Evolutionary conservation across 2,113 vertebrate species (phyloP), one percentile per base, ranked within the genome.

Genomic region (Hippocampus comes): DNA sequence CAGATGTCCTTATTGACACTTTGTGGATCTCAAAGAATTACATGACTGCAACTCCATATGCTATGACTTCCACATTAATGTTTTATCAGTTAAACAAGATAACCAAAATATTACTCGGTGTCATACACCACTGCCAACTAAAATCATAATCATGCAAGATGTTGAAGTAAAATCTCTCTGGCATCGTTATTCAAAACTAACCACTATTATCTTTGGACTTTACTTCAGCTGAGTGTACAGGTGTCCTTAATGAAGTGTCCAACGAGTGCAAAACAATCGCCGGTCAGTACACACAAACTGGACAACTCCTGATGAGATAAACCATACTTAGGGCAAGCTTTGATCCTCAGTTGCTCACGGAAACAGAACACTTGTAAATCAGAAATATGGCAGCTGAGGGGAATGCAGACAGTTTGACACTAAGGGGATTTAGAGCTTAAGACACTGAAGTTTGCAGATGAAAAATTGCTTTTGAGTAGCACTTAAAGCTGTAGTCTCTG

Each of bases 401-500:
- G 48, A 53, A 15, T 60, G 38, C 61, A 61, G 15, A 55, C 63
- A 63, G 27, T 17, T n/a, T 46, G 61, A 41, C 64, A 68, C 65
- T 5, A 0, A 15, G 42, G 70, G 61, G 42, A 66, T 70, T 74
- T 66, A 61, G 20, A 43, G 81, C 53, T 79, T 67, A 65, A 63
- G 64, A 69, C 65, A 67, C 21, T 57, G n/a, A 57, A 67, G 51
- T 74, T 71, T 21, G 42, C 48, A 46, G 68, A 72, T 70, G 67
- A 67, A 75, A 78, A 82, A 77, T 64, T 49, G 27, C 57, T 49
- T 46, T 25, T 12, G 21, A 30, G 55, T 30, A 23, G 65, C n/a
- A 73, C 68, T 78, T 60, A 55, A 63, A 80, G 74, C 43, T 69
- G 70, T 25, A 56, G 70, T 72, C 34, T 42, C 49, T 21, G 67